These are phyloP conservation scores for Oscheius sp. DNA, from an alignment of 1,140 invertebrate genomes.

Conservation along the genomic window DNA sequence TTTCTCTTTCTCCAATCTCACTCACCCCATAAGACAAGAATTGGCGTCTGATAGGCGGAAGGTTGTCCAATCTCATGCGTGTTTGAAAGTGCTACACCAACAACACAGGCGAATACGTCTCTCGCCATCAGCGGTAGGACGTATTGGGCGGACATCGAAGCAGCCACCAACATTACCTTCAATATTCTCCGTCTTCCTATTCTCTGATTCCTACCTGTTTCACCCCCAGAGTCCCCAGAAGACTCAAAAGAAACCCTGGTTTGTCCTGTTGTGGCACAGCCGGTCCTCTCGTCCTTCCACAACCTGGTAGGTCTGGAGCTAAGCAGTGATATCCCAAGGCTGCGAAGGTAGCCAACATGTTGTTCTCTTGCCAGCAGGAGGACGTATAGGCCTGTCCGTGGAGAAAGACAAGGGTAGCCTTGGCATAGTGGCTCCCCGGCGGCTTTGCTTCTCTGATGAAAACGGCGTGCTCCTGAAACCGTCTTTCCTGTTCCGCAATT, in stretches of 20 bases:
- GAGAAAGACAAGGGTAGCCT: conserved; percentile 33
- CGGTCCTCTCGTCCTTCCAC: conserved; percentile 22
- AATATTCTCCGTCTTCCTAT: neutral
- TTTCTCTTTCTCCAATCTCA: neutral
- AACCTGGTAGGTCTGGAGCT: conserved; percentile 35
- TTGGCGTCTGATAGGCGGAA: conserved; percentile 9
- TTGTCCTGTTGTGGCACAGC: conserved; percentile 26
- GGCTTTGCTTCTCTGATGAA: conserved; percentile 32
- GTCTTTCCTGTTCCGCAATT: conserved; percentile 3
- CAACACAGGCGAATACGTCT: conserved; percentile 15
- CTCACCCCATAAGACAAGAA: conserved; percentile 31
- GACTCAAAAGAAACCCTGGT: conserved; percentile 20
- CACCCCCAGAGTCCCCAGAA: conserved; percentile 16
- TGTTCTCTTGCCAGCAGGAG: conserved; percentile 35
- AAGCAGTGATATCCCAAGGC: conserved; percentile 37
- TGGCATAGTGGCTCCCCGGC: conserved; percentile 33
- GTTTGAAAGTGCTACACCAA: conserved; percentile 25
- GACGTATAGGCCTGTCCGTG: conserved; percentile 41
- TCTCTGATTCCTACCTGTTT: neutral
- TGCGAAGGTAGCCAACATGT: conserved; percentile 30
- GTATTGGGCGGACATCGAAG: conserved; percentile 36
- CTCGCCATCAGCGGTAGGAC: conserved; percentile 22
- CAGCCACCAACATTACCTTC: conserved; percentile 17
- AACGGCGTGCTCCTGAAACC: conserved; percentile 23
- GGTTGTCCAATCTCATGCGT: conserved; percentile 23